These are phyloP conservation scores for Neomorphus geoffroyi DNA, from an alignment of 2,797 vertebrate genomes.

Conservation along the genomic window DNA sequence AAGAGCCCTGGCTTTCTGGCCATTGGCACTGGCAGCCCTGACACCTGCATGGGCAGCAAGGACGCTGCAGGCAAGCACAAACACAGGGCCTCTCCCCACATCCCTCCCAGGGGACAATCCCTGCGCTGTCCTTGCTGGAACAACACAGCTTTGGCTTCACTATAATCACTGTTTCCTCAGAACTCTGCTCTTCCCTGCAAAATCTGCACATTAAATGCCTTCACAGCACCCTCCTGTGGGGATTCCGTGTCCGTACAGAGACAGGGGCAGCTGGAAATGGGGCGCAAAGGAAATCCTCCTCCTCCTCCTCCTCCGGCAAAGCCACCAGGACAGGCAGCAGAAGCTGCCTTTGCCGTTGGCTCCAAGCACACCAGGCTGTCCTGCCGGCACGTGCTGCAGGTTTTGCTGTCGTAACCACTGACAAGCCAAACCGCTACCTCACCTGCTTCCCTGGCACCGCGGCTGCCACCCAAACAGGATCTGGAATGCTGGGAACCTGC, in stretches of 20 bases:
- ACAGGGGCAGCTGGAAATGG: conserved; percentile 26
- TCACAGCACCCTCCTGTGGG: conserved; percentile 66
- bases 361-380: background rate
- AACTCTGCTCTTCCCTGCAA: background rate
- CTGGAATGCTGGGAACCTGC: too few relatives aligned
- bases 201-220: conserved; percentile 44
- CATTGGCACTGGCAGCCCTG: fast-evolving
- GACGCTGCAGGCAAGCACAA: background rate
- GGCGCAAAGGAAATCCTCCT: background rate
- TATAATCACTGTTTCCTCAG: background rate
- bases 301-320: background rate
- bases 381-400: fast-evolving
- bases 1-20: fast-evolving
- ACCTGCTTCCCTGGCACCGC: background rate
- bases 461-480: fast-evolving
- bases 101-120: background rate
- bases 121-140: background rate
- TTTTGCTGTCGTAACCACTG: background rate
- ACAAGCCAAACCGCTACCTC: background rate
- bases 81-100: fast-evolving
- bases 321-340: background rate
- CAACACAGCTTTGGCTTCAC: background rate
- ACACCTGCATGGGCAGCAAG: fast-evolving
- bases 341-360: background rate
- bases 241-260: conserved; percentile 41